These are phyloP conservation scores for Athrips mouffetella DNA, from an alignment of 2,888 invertebrate species.

Conservation along the genomic window DNA sequence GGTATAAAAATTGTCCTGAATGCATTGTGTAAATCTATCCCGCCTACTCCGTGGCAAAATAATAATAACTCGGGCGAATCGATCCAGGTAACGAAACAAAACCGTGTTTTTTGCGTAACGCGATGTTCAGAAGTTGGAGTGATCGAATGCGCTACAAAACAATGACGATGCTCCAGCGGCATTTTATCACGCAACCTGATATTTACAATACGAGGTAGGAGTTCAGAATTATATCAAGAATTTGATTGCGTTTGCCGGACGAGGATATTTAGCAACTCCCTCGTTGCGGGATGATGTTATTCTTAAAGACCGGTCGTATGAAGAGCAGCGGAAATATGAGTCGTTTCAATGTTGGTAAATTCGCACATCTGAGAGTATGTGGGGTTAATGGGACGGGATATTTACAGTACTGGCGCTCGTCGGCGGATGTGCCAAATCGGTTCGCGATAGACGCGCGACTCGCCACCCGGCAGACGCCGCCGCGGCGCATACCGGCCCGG, in stretches of 20 bases:
- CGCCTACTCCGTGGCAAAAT: conserved; percentile 65
- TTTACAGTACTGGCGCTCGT: conserved; percentile 64
- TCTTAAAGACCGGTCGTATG: conserved; percentile 34
- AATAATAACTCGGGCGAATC: conserved; percentile 50
- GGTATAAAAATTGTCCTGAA: conserved; percentile 63
- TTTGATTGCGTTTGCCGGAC: conserved; percentile 23
- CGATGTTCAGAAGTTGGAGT: conserved; percentile 52
- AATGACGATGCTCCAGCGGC: conserved; percentile 46
- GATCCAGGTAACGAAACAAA: conserved; percentile 66
- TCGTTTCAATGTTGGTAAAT: conserved; percentile 31
- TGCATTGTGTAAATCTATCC: conserved; percentile 55
- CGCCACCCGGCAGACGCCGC: conserved; percentile 70
- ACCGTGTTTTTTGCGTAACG: conserved; percentile 64
- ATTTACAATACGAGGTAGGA: conserved; percentile 27
- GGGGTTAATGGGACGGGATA: conserved; percentile 49
- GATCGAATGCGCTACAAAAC: conserved; percentile 48
- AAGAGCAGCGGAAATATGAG: conserved; percentile 26
- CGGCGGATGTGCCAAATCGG: conserved; percentile 76
- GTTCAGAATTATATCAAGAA: conserved; percentile 24
- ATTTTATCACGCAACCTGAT: conserved; percentile 50
- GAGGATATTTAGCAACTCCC: conserved; percentile 25
- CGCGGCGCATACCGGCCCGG: conserved; percentile 68
- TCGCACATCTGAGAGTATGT: conserved; percentile 28
- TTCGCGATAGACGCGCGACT: conserved; percentile 55
- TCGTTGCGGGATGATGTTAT: conserved; percentile 25